phyloP scores from a whole-genome alignment of 2,888 invertebrate species.

The Watsonalla binaria region DNA sequence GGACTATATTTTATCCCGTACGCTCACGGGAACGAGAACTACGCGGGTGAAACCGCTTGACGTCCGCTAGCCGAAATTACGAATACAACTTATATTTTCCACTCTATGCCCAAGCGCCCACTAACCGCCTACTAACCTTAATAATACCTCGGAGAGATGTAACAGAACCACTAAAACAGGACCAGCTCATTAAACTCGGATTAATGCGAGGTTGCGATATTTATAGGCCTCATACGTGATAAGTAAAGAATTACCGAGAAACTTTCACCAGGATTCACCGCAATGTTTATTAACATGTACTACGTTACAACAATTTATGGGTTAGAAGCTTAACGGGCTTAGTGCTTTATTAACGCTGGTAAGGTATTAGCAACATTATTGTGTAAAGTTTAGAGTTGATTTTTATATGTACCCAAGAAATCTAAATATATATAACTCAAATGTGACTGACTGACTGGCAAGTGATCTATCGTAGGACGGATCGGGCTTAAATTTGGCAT shows the following conservation, averaged over 20 bases:
- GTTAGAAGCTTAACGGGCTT: background rate
- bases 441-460: too few relatives aligned
- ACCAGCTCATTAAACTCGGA: slow-evolving; percentile 53
- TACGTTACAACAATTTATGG: slow-evolving; percentile 16
- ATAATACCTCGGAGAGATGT: slow-evolving; percentile 30
- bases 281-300: slow-evolving; percentile 15
- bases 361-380: too few relatives aligned
- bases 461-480: too few relatives aligned
- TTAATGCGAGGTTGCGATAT: slow-evolving; percentile 39
- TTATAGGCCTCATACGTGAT: slow-evolving; percentile 39
- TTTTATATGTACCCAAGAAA: too few relatives aligned
- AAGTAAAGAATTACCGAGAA: slow-evolving; percentile 22
- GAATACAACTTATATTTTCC: background rate
- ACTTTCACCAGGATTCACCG: slow-evolving; percentile 16
- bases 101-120: background rate
- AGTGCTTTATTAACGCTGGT: too few relatives aligned
- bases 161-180: slow-evolving; percentile 1
- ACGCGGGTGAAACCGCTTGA: too few relatives aligned
- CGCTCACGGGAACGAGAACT: too few relatives aligned
- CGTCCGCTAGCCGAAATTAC: too few relatives aligned
- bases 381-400: too few relatives aligned
- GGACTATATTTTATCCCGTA: too few relatives aligned
- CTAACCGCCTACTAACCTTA: slow-evolving; percentile 12
- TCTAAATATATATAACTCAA: too few relatives aligned
- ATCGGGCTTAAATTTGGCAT: too few relatives aligned